Base-by-base conservation (phyloP, 2,113 vertebrate species). In the Psettodes erumei region DNA sequence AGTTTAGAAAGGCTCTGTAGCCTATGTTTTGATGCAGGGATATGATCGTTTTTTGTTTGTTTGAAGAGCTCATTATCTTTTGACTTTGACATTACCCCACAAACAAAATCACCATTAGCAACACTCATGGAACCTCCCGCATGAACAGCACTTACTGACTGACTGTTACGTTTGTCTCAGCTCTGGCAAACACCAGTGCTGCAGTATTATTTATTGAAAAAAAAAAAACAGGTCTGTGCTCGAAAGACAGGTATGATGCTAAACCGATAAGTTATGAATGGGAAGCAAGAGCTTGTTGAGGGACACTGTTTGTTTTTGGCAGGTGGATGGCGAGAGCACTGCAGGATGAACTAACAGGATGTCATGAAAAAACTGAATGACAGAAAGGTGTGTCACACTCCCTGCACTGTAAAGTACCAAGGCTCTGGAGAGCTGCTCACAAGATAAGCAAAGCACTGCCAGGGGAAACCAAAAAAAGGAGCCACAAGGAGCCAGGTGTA, bases 301-400 rank as follows among this genome's bases (percentile, higher is more conserved):
- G 84, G 80, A 83, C 72, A 54, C 40, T 74, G 80, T 72, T 86
- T 89, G 82, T 71, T 69, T 64, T 23, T 50, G 51, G 82, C 78
- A 86, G 81, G 71, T 71, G 86, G 77, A 75, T 9, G 59, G 62
- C 16, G 28, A 73, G 68, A 79, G 71, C 64, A 58, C 76, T 48
- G 64, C 71, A 54, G 65, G 78, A 89, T 84, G 76, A 86, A 79
- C 73, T 53, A 82, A 83, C 78, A 82, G 79, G 84, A 86, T 79
- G 84, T 70, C 75, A 77, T 28, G 70, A 75, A 59, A 77, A 79
- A 50, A 51, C 23, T 69, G 70, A 76, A 73, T 79, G 83, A 70
- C 83, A 81, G 63, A 85, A 71, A 86, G 82, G 87, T 74, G 72
- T 76, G 82, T 84, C 81, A 82, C 79, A 67, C 71, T 78, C 25